Evolutionary conservation across 2,888 invertebrate genomes (phyloP), one percentile per base, ranked within the genome.

Genomic region (Phania funesta): DNA sequence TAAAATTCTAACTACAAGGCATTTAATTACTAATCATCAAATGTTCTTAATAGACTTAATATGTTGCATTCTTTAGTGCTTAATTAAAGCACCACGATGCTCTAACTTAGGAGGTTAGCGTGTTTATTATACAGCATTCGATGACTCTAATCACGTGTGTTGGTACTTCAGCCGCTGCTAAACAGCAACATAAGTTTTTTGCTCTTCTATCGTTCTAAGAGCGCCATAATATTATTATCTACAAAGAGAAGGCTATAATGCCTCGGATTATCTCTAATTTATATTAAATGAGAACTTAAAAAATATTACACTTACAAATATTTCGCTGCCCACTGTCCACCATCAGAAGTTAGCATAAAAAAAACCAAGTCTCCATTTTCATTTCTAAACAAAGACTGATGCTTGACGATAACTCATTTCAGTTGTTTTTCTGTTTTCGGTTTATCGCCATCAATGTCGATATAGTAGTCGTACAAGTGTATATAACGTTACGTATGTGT

Each of bases 361-460:
- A 18, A n/a, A 38, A 38, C 24, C 58, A 71, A 65, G 64, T 65
- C 48, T 46, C 26, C 52, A 64, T 58, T 68, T 74, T 70, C 52
- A 82, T 74, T 44, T 58, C 68, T 65, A 58, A 82, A 78, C 74
- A 78, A 70, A 74, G 68, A 74, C 68, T 68, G 77, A 82, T 78
- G 73, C 74, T 64, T 64, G 64, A 58, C 52, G 68, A 82, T 68
- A 82, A 82, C 74, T 70, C 64, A 64, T 38, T 26, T 41, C 48
- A 1, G 22, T 56, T 56, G 64, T 58, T 64, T 20, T 7, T 65
- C 24, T 38, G 38, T 60, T 68, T 77, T 76, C 41, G 32, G 32
- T 71, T 78, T 65, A 76, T 67, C 67, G 41, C 58, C 48, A 29
- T 48, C 48, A 26, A 24, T 41, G 50, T 29, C 48, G 48, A 48